Base-by-base conservation (phyloP, 2,113 vertebrate species). In the Microcebus murinus region DNA sequence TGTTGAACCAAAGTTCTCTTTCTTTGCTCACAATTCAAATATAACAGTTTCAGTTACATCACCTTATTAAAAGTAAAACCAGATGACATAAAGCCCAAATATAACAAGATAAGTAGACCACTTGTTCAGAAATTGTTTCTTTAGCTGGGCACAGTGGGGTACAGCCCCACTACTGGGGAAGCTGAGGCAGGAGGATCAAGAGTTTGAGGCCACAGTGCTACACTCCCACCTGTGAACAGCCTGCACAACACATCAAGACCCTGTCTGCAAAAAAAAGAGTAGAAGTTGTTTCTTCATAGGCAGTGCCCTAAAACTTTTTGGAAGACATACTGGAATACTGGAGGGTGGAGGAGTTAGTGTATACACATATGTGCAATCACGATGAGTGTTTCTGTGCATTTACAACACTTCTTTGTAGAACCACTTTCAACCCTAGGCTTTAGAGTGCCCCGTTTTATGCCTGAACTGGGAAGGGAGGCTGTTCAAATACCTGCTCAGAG, bases 311-410 rank as follows among this genome's bases (percentile, higher is more conserved):
- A 90, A 63, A 76, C 15, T 55, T 68, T 20, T 45, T 48, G 84
- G 73, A 57, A 84, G 76, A 85, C n/a, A 11, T 34, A 11, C 76
- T 42, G 34, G 25, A 61, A 63, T 63, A 12, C 10, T 63, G 61
- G 61, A 14, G 5, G 6, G 45, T 23, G 36, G 74, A 29, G 61
- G 25, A 13, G 27, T 63, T 63, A 12, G 70, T 25, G 4, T 36
- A 4, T 50, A 8, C 29, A 45, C 6, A 8, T 45, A 5, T 31
- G 0, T 3, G 17, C 12, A 48, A 2, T 55, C 8, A 18, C 21
- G 65, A 12, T 10, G 13, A 15, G 27, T 29, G 31, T 61, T 25
- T 45, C 61, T 21, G 5, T 29, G 48, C 36, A 25, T 55, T 89
- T 67, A 73, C 50, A 57, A 6, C 15, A 29, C 4, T 4, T 48